Evolutionary conservation across 2,797 vertebrate genomes (phyloP).

Genomic region (Phalloptychus januarius): DNA sequence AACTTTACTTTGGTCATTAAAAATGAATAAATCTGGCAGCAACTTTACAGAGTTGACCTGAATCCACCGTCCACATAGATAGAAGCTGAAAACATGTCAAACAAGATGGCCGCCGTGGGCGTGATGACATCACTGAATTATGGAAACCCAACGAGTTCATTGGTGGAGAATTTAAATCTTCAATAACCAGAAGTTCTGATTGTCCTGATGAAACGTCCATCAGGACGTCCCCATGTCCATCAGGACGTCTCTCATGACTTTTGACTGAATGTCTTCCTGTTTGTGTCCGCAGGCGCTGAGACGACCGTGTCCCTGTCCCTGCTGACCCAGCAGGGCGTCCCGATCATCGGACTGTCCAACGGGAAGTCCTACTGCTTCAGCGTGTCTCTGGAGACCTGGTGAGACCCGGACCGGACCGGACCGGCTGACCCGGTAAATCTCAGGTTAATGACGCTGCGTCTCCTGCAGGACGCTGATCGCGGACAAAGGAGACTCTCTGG

Average conservation of each 20-base stretch:
- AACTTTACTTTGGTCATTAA: no score
- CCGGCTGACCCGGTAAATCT: no score
- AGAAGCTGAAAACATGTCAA: no score
- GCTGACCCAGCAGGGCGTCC: slow-evolving; percentile 94
- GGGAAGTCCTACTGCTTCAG: slow-evolving; percentile 97
- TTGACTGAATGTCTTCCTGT: not conserved
- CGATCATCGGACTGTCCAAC: slow-evolving; percentile 91
- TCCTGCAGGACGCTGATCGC: slow-evolving; percentile 91
- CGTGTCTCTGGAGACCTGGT: slow-evolving; percentile 92
- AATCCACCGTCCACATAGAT: no score
- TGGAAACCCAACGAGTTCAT: no score
- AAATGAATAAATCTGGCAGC: no score
- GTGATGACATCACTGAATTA: no score
- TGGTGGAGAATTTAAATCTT: no score
- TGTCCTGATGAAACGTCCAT: no score
- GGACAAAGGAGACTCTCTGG: slow-evolving; percentile 92
- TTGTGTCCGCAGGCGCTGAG: slow-evolving; percentile 83
- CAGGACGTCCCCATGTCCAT: not conserved
- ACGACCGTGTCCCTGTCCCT: slow-evolving; percentile 90
- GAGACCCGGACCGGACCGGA: slow-evolving; percentile 49
- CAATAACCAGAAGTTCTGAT: no score
- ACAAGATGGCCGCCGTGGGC: no score
- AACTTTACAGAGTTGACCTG: no score
- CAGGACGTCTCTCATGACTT: not conserved
- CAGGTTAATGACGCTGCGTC: not conserved